Evolutionary conservation across 2,113 vertebrate genomes (phyloP), one percentile per base, ranked within the genome.

Genomic region (Lichenostomus cassidix): DNA sequence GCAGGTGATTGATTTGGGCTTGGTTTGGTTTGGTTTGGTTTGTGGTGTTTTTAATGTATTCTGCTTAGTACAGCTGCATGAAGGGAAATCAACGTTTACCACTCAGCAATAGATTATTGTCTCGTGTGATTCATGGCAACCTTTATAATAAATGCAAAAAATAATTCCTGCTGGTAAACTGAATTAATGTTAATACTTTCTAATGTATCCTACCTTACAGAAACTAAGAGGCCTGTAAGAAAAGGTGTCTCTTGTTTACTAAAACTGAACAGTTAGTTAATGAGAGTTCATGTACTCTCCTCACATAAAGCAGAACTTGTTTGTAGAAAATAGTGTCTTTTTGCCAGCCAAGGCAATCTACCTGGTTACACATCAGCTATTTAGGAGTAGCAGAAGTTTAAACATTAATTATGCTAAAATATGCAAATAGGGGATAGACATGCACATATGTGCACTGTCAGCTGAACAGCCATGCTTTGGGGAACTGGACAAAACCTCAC

Each of bases 371-470:
- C 17, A 27, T 69, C 41, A 77, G 55, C 46, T 60, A 27, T 63
- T 81, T 63, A 78, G 29, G 78, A 58, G 39, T 6, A 71, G 52
- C 42, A 65, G 25, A 33, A 77, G 8, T 12, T 35, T 12, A 35
- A 85, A 42, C 60, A 27, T 35, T 53, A 85, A 78, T 82, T 35
- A 47, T 15, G 27, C 46, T 89, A 74, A 74, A 53, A 52, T 44
- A 74, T 39, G 50, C 37, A 55, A 20, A 64, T 2, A 47, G 59
- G 10, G 24, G 29, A 35, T 4, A 64, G 31, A 63, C 28, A 59
- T 0, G 0, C 3, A 12, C 23, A 12, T 28, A 33, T 8, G 18
- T 21, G 31, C 11, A 60, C 59, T 58, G 44, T 62, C 37, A 70
- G 46, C 37, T 56, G 37, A 87, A 65, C 14, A 53, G 31, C 27